These are phyloP conservation scores for Chaetodon trifasciatus DNA, from an alignment of 2,797 vertebrate species.

Conservation along the genomic window DNA sequence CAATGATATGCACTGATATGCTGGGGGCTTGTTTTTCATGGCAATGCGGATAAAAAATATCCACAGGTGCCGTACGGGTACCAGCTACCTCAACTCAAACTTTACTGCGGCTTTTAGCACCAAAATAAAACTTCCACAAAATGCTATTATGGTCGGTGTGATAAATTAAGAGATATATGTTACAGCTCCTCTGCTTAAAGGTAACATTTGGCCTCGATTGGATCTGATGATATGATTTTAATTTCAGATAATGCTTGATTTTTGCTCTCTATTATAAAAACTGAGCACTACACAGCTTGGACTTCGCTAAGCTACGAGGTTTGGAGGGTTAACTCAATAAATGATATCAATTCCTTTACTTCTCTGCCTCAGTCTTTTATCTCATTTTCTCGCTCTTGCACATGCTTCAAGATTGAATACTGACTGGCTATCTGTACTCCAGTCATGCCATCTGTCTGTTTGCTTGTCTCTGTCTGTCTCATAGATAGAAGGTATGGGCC, in stretches of 20 bases:
- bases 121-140: constrained; percentile 12
- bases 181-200: constrained; percentile 12
- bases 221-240: constrained; percentile 30
- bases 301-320: not conserved
- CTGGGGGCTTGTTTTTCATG: not conserved
- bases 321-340: constrained; percentile 9
- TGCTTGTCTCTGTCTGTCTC: not conserved
- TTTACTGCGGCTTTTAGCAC: not conserved
- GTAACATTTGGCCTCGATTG: not conserved
- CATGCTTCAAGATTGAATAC: not conserved
- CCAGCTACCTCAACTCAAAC: not conserved
- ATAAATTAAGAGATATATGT: constrained; percentile 25
- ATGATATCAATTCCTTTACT: constrained; percentile 1
- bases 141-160: not conserved
- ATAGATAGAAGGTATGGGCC: constrained; percentile 10
- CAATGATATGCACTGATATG: not conserved
- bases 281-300: not conserved
- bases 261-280: constrained; percentile 29
- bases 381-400: not conserved
- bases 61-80: not conserved
- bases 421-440: constrained; percentile 14
- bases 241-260: constrained; percentile 45
- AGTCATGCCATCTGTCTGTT: constrained; percentile 19
- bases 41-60: not conserved
- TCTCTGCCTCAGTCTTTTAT: not conserved